Evolutionary conservation across 2,888 invertebrate species (phyloP).

Genomic region (Parapristionchus giblindavisi): DNA sequence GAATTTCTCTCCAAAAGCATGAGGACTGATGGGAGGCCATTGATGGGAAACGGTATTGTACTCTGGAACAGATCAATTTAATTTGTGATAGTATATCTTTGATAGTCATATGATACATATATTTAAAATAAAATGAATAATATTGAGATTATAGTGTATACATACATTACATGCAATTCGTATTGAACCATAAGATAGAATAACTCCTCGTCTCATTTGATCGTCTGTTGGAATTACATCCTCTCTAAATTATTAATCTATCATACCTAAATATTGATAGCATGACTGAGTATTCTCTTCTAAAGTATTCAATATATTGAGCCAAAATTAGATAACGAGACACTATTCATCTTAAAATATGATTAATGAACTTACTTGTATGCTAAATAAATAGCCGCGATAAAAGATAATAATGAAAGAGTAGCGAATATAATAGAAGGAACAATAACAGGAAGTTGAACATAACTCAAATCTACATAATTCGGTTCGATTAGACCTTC

Average conservation of each 20-base stretch:
- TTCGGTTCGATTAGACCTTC: slow-evolving; percentile 9
- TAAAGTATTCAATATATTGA: too few species aligned
- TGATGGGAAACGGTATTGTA: slow-evolving; percentile 19
- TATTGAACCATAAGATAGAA: background rate
- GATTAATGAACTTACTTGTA: slow-evolving; percentile 11
- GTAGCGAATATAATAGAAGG: slow-evolving; percentile 22
- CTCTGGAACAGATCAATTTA: slow-evolving; percentile 6
- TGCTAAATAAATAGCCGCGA: background rate
- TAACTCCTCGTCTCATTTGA: slow-evolving; percentile 23
- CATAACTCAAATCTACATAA: background rate
- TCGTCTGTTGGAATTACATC: slow-evolving; percentile 17
- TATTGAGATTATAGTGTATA: background rate
- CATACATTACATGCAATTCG: slow-evolving; percentile 25
- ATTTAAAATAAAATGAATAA: background rate
- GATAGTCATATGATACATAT: background rate
- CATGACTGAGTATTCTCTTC: too few species aligned
- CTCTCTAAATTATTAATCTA: too few species aligned
- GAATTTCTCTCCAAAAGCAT: slow-evolving; percentile 20
- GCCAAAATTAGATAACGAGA: too few species aligned
- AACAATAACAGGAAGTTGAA: slow-evolving; percentile 12
- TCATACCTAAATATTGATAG: too few species aligned
- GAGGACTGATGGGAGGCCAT: slow-evolving; percentile 31
- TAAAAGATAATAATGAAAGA: background rate
- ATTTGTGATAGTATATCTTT: too few species aligned
- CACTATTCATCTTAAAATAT: background rate